phyloP scores from a whole-genome alignment of 2,888 invertebrate genomes.

The Athalia cordata region DNA sequence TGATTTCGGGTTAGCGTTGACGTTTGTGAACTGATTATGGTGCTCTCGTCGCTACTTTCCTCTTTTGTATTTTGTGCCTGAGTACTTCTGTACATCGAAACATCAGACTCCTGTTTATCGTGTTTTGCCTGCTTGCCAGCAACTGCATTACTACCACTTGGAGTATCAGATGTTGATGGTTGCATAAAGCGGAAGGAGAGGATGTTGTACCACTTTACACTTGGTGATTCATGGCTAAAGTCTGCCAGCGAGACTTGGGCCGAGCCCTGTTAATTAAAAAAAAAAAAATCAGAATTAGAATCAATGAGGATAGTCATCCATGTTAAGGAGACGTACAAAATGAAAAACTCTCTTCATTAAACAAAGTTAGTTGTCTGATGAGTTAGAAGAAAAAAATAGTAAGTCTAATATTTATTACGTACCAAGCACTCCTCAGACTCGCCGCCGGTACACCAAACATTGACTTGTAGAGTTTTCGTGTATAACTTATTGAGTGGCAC shows the following conservation, averaged over 20 bases:
- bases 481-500: constrained; percentile 85
- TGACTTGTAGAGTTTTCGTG: constrained; percentile 93
- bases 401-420: constrained; percentile 71
- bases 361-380: constrained; percentile 11
- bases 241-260: constrained; percentile 97
- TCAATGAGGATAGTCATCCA: background rate
- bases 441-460: constrained; percentile 86
- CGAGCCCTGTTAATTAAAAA: constrained; percentile 82
- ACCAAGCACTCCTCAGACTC: constrained; percentile 90
- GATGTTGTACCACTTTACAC: constrained; percentile 96
- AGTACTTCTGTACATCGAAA: constrained; percentile 70
- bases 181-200: constrained; percentile 88
- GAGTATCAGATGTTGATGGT: constrained; percentile 71
- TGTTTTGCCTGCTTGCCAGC: constrained; percentile 63
- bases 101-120: constrained; percentile 75
- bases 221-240: constrained; percentile 88
- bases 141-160: constrained; percentile 56
- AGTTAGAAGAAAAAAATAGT: background rate
- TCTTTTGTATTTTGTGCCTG: constrained; percentile 78
- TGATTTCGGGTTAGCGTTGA: constrained; percentile 94
- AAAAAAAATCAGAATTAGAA: constrained; percentile 6
- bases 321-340: too few relatives aligned
- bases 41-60: constrained; percentile 97
- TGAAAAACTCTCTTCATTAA: background rate
- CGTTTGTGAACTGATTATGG: constrained; percentile 96